phyloP scores from a whole-genome alignment of 2,113 vertebrate genomes.

The Bungarus multicinctus region DNA sequence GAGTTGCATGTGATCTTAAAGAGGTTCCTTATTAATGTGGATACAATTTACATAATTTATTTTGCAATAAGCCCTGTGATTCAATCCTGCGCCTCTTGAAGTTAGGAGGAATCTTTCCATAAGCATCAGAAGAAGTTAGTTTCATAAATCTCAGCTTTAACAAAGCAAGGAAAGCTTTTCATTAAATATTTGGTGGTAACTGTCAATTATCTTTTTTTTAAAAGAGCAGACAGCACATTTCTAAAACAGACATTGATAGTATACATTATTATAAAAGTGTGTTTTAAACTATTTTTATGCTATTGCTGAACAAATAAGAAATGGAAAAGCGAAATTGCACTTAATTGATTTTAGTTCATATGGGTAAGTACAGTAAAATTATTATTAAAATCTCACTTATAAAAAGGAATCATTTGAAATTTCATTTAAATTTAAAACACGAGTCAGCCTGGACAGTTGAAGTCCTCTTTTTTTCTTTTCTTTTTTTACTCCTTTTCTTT shows the following conservation, averaged over 20 bases:
- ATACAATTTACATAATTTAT: slow-evolving; percentile 65
- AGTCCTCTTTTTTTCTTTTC: neutral
- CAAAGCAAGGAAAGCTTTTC: slow-evolving; percentile 43
- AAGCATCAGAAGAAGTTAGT: slow-evolving; percentile 39
- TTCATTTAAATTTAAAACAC: slow-evolving; percentile 14
- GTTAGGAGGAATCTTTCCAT: slow-evolving; percentile 30
- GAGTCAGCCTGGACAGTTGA: neutral
- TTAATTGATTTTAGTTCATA: slow-evolving; percentile 38
- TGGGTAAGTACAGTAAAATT: slow-evolving; percentile 42
- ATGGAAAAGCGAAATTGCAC: slow-evolving; percentile 39
- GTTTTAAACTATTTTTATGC: slow-evolving; percentile 40
- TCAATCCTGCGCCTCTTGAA: slow-evolving; percentile 42
- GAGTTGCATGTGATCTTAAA: slow-evolving; percentile 47
- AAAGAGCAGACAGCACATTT: slow-evolving; percentile 36
- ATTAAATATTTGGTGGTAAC: slow-evolving; percentile 45
- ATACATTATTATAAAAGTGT: slow-evolving; percentile 40
- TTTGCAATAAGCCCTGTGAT: slow-evolving; percentile 55
- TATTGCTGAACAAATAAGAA: slow-evolving; percentile 38
- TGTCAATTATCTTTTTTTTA: slow-evolving; percentile 49
- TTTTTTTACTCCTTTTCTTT: neutral
- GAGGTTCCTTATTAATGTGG: slow-evolving; percentile 51
- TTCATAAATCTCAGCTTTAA: slow-evolving; percentile 40
- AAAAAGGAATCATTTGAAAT: slow-evolving; percentile 34
- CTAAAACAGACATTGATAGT: slow-evolving; percentile 46
- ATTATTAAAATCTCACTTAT: slow-evolving; percentile 33